Percentiles rank a stretch among this genome's conserved stretches.
phyloP scores from a whole-genome alignment of 2,113 vertebrate genomes.

The Etheostoma spectabile region DNA sequence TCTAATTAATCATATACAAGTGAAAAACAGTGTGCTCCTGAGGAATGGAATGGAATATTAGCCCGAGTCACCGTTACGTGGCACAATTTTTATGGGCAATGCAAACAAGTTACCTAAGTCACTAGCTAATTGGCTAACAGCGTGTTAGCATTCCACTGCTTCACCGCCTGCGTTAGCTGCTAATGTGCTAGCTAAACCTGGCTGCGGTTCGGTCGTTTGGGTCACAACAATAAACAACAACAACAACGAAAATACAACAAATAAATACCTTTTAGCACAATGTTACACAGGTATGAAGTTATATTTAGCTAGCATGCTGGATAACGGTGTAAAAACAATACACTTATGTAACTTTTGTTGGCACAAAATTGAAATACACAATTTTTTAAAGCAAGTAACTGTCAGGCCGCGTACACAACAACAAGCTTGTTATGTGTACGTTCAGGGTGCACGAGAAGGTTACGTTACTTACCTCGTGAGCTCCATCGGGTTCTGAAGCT shows the following conservation, averaged over 20 bases:
- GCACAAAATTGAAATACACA: not conserved
- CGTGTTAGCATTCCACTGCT: not conserved
- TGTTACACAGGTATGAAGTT: not conserved
- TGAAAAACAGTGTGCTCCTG: not conserved
- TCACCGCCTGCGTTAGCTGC: not conserved
- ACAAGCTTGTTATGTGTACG: not conserved
- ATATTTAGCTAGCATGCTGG: not conserved
- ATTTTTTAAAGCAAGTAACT: accelerated
- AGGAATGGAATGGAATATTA: not conserved
- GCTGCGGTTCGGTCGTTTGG: accelerated
- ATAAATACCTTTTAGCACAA: not conserved
- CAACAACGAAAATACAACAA: no score
- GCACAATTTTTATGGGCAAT: accelerated
- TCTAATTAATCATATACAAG: not conserved
- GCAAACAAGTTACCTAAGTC: slow-evolving; percentile 39
- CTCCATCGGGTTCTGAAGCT: not conserved
- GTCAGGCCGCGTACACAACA: accelerated
- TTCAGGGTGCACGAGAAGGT: accelerated
- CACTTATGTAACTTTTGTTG: no score
- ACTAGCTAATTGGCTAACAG: not conserved
- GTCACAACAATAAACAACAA: not conserved
- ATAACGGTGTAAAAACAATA: not conserved
- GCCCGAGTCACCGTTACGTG: not conserved
- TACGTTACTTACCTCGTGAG: slow-evolving; percentile 36
- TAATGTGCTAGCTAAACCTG: not conserved